A percentile compares a stretch with the other conserved stretches of the same genome.
These are phyloP conservation scores for Tillus elongatus DNA, from an alignment of 2,888 invertebrate species.

Conservation along the genomic window DNA sequence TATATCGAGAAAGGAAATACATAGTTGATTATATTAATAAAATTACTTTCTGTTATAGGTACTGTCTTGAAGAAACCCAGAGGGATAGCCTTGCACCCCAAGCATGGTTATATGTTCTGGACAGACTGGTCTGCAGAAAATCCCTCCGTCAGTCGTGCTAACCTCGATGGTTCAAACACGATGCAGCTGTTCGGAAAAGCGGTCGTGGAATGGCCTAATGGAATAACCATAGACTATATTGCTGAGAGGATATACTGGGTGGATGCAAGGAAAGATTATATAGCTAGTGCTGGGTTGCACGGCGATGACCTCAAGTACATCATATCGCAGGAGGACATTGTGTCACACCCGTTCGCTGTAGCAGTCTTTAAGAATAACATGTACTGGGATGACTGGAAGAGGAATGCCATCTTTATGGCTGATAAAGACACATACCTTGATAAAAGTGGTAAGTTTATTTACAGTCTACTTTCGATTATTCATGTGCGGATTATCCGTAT, in stretches of 20 bases:
- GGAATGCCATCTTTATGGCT: conserved; percentile 66
- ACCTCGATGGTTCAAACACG: conserved; percentile 66
- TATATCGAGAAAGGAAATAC: too few relatives aligned
- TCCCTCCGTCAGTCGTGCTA: conserved; percentile 70
- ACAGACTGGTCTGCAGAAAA: conserved; percentile 77
- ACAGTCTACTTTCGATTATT: too few relatives aligned
- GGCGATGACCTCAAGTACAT: conserved; percentile 52
- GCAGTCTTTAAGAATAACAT: conserved; percentile 76
- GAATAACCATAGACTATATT: conserved; percentile 75
- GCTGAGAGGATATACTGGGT: conserved; percentile 80
- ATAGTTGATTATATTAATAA: too few relatives aligned
- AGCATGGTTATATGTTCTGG: conserved; percentile 74
- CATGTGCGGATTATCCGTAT: too few relatives aligned
- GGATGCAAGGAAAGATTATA: conserved; percentile 73
- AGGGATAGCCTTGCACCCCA: conserved; percentile 74
- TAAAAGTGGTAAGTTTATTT: background rate
- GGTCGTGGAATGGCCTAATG: conserved; percentile 77
- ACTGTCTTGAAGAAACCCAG: conserved; percentile 42
- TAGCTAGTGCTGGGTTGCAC: conserved; percentile 51
- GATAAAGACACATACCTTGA: conserved; percentile 60
- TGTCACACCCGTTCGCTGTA: conserved; percentile 78
- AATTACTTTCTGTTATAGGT: too few relatives aligned
- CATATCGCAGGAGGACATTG: conserved; percentile 49
- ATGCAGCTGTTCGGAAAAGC: conserved; percentile 55
- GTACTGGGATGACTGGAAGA: conserved; percentile 88